Base-by-base conservation (phyloP, 1,140 invertebrate species). In the Drosophila pruinosa region DNA sequence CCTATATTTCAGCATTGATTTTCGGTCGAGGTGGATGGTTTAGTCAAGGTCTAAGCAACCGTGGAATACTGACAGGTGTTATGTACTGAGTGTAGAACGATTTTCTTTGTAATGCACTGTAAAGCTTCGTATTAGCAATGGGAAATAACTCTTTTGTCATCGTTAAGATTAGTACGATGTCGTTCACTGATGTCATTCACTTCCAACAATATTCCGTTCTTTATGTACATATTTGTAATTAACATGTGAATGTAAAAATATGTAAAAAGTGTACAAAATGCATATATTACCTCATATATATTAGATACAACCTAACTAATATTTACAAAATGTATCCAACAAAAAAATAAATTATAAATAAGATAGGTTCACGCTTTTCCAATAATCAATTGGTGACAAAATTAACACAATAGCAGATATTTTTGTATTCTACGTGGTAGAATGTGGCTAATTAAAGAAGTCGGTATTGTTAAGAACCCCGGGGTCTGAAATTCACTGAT, bases 1-100 rank as follows among this genome's bases (percentile, higher is more conserved):
- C 4, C 17, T 19, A 64, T 63, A 24, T 38, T 38, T 38, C 15
- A 38, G 15, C 68, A 73, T 76, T 77, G 73, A 81, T 69, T 77
- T 78, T 70, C 39, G 22, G 19, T 26, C 26, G 12, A 38, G 48
- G 24, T 53, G 15, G 38, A 14, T 21, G 5, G 8, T n/a, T 45
- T 8, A 10, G 4, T n/a, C 61, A 64, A 64, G 38, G 39, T 45
- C 50, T 36, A 26, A 10, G 1, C 47, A 41, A n/a, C 8, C 41
- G 39, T 62, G 38, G 50, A 63, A 48, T 54, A 50, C 31, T 8
- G 17, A 45, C 59, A 63, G 41, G 28, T 70, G 67, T 28, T 2
- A 19, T 17, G 24, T 24, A 12, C 4, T n/a, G 7, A 28, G 21
- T 7, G 22, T 6, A 24, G 2, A 34, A 22, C 41, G 7, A 31